phyloP scores from a whole-genome alignment of 2,113 vertebrate genomes.

The Aspiorhynchus laticeps region DNA sequence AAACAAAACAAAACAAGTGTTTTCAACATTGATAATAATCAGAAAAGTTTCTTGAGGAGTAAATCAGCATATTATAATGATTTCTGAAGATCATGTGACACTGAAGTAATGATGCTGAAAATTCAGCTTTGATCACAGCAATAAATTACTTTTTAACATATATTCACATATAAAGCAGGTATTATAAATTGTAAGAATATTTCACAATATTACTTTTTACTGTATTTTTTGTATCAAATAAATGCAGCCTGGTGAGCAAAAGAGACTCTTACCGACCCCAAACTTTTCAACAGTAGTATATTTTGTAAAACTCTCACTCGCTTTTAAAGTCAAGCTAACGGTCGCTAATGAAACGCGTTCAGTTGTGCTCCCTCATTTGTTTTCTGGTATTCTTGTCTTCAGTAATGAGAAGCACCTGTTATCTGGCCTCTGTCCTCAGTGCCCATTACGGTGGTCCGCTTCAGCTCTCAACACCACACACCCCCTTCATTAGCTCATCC shows the following conservation, averaged over 20 bases:
- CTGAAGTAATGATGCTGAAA: not conserved
- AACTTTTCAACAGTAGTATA: not conserved
- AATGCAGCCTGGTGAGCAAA: not conserved
- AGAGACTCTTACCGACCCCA: not conserved
- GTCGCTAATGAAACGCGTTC: not conserved
- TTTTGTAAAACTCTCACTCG: not conserved
- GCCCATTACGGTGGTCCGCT: conserved; percentile 40
- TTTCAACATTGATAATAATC: too few species aligned
- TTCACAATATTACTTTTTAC: not conserved
- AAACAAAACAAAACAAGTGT: too few species aligned
- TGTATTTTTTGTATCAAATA: not conserved
- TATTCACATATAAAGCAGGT: too few species aligned
- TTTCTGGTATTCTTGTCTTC: conserved; percentile 6
- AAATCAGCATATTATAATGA: not conserved
- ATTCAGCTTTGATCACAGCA: not conserved
- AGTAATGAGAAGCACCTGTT: conserved; percentile 55
- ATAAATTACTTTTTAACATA: not conserved
- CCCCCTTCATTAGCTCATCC: conserved; percentile 35
- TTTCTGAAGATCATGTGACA: not conserved
- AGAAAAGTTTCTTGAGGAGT: too few species aligned
- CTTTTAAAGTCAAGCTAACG: not conserved
- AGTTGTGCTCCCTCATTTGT: not conserved
- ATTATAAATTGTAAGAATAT: not conserved
- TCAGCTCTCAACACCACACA: conserved; percentile 3
- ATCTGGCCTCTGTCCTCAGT: conserved; percentile 38